Evolutionary conservation across 2,113 vertebrate species (phyloP), one percentile per base, ranked within the genome.

Genomic region (Oreocharis arfaki): DNA sequence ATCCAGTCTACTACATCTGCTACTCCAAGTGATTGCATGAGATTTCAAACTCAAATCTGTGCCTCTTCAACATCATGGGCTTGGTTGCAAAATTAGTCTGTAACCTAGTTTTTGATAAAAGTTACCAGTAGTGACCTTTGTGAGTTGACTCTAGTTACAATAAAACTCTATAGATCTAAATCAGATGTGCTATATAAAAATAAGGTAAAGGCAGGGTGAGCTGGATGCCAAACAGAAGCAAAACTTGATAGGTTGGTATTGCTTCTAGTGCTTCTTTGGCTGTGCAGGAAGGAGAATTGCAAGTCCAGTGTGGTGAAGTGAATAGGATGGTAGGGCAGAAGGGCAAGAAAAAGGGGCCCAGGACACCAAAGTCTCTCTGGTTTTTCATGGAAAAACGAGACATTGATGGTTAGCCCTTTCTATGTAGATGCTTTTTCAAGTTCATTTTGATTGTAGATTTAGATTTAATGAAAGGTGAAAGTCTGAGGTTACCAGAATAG

Each of bases 401-500:
- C 6, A 28, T 27, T 70, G 4, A 17, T 89, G 53, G 11, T 6
- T 67, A 71, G 11, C 13, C 47, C 26, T 63, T 79, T 80, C 37
- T 27, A 22, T 37, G 9, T 7, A 9, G 56, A n/a, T 69, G 37
- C 8, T 49, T 84, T 90, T 59, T 41, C 19, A 64, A 74, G 39
- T 9, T 90, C 41, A 21, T 35, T 93, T 93, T 71, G 49, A 28
- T 42, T 61, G n/a, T 37, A 86, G 41, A 56, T 81, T 90, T 83
- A 93, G 28, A 67, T 78, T 86, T 95, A 92, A 93, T 82, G 88
- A 84, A 79, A 96, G 53, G 73, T 92, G 93, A 97, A 90, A 87
- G 60, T 49, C n/a, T 60, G 90, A 90, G 61, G 70, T 95, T 95
- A 96, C 47, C 41, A 90, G 94, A 96, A 71, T 32, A 75, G 39